A percentile compares a stretch with the other conserved stretches of the same genome.
Evolutionary conservation across 2,113 vertebrate genomes (phyloP).

Genomic region (Epinephelus cyanopodus): DNA sequence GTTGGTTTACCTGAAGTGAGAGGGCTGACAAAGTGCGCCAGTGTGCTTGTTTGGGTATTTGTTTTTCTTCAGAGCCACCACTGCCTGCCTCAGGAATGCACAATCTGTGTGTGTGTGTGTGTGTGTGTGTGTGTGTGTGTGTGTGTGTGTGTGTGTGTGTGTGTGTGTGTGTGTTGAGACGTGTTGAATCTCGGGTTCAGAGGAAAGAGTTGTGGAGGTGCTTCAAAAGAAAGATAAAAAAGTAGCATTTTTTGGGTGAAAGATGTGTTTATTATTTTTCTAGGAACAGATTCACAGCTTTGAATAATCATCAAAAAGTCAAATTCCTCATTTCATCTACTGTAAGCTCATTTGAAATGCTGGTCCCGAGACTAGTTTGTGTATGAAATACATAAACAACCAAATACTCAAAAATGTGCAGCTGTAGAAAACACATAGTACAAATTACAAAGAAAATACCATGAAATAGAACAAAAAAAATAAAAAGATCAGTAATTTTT

Average conservation of each 20-base stretch:
- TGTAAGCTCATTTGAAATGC: background rate
- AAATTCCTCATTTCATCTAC: background rate
- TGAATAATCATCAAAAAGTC: background rate
- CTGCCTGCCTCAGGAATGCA: constrained; percentile 49
- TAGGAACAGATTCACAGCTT: background rate
- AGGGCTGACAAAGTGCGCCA: constrained; percentile 3
- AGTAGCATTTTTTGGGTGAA: background rate
- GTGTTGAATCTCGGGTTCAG: constrained; percentile 34
- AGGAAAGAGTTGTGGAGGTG: background rate
- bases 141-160: background rate
- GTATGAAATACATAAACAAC: background rate
- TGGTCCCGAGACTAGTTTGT: no score
- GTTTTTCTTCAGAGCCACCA: constrained; percentile 32
- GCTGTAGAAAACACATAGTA: no score
- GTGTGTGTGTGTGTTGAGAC: background rate
- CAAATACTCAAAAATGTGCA: background rate
- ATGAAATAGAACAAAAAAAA: background rate
- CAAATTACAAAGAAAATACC: background rate
- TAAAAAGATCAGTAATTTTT: background rate
- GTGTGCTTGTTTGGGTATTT: constrained; percentile 29
- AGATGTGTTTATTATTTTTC: background rate
- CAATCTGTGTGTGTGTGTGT: background rate
- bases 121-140: background rate
- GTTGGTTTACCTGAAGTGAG: constrained; percentile 33
- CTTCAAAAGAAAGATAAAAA: constrained; percentile 6